Conservation (phyloP, 2,113 vertebrate genomes). For the Formicarius rufipectus region DNA sequence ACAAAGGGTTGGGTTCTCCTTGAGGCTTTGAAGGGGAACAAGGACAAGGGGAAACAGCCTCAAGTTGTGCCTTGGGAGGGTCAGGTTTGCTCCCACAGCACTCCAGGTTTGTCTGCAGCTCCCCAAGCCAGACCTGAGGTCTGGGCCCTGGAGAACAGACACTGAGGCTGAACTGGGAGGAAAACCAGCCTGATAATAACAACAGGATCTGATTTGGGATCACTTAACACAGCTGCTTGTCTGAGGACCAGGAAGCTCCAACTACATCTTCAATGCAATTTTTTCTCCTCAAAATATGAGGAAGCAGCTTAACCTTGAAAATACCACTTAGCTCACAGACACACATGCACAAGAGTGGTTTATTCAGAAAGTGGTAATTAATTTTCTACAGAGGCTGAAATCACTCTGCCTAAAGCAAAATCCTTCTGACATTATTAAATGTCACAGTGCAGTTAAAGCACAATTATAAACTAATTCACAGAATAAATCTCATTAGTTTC, state of each 20-base stretch:
- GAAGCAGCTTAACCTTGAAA: conserved; percentile 72
- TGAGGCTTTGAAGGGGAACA: not conserved
- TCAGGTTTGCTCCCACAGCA: not conserved
- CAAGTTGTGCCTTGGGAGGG: not conserved
- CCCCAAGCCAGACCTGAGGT: not conserved
- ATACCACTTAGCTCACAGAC: conserved; percentile 33
- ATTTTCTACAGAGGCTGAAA: conserved; percentile 72
- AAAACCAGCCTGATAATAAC: not conserved
- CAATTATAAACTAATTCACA: conserved; percentile 80
- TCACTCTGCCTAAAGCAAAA: conserved; percentile 76
- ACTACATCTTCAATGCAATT: not conserved
- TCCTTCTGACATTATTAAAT: conserved; percentile 80
- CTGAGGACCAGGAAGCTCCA: not conserved
- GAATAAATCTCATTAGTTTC: conserved; percentile 78
- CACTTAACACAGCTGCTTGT: not conserved
- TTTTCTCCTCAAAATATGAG: conserved; percentile 27
- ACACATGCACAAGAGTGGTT: not conserved
- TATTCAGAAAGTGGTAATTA: conserved; percentile 68
- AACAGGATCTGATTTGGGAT: not conserved
- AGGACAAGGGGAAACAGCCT: not conserved
- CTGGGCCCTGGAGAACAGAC: not conserved
- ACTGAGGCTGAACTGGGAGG: not conserved
- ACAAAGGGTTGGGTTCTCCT: not conserved
- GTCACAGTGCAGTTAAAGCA: conserved; percentile 76
- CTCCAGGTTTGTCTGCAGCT: not conserved